Base-by-base conservation (phyloP, 2,888 invertebrate genomes). In the Chrysomela aeneicollis region DNA sequence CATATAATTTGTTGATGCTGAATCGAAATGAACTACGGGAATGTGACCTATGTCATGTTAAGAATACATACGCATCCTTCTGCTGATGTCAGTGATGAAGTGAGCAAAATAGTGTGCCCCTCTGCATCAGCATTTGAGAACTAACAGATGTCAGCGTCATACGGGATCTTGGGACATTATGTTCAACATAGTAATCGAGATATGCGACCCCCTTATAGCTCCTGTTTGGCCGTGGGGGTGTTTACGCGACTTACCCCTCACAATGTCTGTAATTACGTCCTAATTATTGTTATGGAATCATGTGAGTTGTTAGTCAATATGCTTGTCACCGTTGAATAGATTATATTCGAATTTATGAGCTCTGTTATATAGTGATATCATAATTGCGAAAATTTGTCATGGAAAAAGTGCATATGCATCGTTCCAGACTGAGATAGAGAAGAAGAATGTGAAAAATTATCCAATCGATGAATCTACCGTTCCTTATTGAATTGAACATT, bases 201-300 rank as follows among this genome's bases (percentile, higher is more conserved):
- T 68, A 67, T 66, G 65, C 58, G 17, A 66, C 66, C 64, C 66
- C 50, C 68, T 61, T n/a, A n/a, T n/a, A 42, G 51, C 63, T 70
- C 68, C 66, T 59, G 55, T 59, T 46, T 49, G 21, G 59, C 59
- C 35, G 46, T 37, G 47, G 58, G 57, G 60, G 64, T 71, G 69
- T 72, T 72, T 71, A 64, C 59, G 57, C 66, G 64, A 71, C 67
- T 61, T 61, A 53, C 64, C 72, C 73, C 66, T 68, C 64, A 67
- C 71, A 73, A 76, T 70, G 71, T 68, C 73, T 68, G 68, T 75
- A 77, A 77, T 77, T 76, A 75, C 69, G 63, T 63, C 68, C 69
- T 73, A 76, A 77, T 77, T 74, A 76, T 72, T 73, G 70, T 76
- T 75, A 75, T 73, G 72, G 71, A 72, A 73, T 72, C 72, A 73